Evolutionary conservation across 1,140 invertebrate species (phyloP), one percentile per base, ranked within the genome.

Genomic region (Drosophila kurseongensis): DNA sequence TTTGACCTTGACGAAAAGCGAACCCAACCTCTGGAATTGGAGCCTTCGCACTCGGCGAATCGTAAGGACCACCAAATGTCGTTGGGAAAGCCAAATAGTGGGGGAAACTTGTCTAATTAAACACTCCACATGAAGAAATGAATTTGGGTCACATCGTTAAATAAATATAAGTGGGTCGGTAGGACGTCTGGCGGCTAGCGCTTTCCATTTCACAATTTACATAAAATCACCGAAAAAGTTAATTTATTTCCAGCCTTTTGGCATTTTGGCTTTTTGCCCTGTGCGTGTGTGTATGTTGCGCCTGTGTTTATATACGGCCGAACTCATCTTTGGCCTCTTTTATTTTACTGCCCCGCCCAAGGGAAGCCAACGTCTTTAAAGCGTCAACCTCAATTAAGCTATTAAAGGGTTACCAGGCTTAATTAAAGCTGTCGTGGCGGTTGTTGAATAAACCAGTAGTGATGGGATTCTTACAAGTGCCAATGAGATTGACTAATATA

Each of bases 121-220:
- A 88, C 84, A 90, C 84, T 90, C 66, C 84, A 80, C 80, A 88
- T 78, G 76, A 62, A 89, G 84, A 84, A 83, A 89, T 88, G 84
- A 88, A 88, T 88, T 88, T 88, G 80, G 84, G 84, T 88, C 84
- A 88, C 84, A 88, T 88, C 84, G 82, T 88, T 88, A 88, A 89
- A 88, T 89, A 84, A 88, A 84, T 88, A 88, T 84, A 88, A 84
- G 86, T 88, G 84, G 84, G 84, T 75, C 71, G 82, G 52, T 48
- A 3, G 40, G 47, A 10, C 54, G 68, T 61, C 69, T 55, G 73
- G 8, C 51, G 50, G 27, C 51, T 27, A 58, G 56, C 52, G 57
- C 58, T 78, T 78, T 74, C 45, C 58, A 55, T 66, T 68, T 79
- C 72, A 88, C 72, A 66, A 86, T 86, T 88, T 76, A 83, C 79